Percentiles rank a stretch among this genome's conserved stretches.
Evolutionary conservation across 35 echinoderm and acorn worm genomes (phyloP).

Genomic region (Patiria miniata): DNA sequence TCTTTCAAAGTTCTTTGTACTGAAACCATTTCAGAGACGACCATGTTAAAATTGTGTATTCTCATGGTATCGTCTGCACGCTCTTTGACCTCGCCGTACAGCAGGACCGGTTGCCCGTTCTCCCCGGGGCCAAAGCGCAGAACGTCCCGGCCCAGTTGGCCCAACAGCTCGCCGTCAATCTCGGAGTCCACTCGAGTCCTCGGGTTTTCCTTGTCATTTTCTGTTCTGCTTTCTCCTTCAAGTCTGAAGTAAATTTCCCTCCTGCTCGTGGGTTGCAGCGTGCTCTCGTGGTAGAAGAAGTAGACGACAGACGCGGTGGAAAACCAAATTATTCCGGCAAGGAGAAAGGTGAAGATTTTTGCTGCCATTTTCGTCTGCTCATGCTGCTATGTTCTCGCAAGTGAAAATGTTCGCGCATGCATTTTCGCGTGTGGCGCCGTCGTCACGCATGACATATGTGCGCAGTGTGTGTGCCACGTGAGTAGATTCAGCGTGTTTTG

Average conservation of each 20-base stretch:
- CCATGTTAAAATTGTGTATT: constrained; percentile 53
- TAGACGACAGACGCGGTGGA: constrained; percentile 39
- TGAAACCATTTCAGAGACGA: constrained; percentile 61
- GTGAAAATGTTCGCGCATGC: no score
- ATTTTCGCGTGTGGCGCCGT: not conserved
- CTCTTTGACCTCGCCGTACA: constrained; percentile 41
- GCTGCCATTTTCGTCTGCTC: constrained; percentile 7
- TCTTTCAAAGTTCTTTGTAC: constrained; percentile 50
- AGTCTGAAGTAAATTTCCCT: not conserved
- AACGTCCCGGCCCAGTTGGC: constrained; percentile 42
- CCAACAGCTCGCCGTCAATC: constrained; percentile 11
- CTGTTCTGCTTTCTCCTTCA: constrained; percentile 5
- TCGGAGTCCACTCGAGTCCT: not conserved
- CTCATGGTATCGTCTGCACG: not conserved
- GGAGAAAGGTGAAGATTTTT: constrained; percentile 36
- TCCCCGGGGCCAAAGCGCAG: constrained; percentile 63
- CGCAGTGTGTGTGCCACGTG: not conserved
- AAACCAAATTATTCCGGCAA: constrained; percentile 47
- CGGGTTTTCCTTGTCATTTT: not conserved
- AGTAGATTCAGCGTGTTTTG: no score
- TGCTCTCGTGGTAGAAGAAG: constrained; percentile 58
- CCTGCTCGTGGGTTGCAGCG: not conserved
- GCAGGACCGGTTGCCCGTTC: constrained; percentile 55
- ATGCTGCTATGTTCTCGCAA: not conserved
- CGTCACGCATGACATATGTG: not conserved